Conservation (phyloP, 2,113 vertebrate species). For the Illadopsis cleaveri region DNA sequence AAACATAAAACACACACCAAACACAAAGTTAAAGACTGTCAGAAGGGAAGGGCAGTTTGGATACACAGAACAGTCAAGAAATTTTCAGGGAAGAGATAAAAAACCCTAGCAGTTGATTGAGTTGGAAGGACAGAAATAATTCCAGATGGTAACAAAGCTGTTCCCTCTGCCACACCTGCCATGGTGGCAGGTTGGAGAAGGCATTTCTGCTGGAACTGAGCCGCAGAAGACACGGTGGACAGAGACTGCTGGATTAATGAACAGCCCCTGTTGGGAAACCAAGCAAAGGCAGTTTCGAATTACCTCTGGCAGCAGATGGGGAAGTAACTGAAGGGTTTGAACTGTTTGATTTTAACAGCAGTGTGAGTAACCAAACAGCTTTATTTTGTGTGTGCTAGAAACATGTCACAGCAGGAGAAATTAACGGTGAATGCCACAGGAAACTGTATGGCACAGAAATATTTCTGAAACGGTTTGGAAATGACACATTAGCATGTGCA, state of each 20-base stretch:
- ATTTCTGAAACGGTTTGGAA: not conserved
- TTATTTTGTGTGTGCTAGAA: not conserved
- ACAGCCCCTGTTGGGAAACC: not conserved
- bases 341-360: not conserved
- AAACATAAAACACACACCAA: not conserved
- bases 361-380: not conserved
- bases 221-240: not conserved
- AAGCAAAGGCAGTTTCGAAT: not conserved
- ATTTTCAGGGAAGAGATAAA: not conserved
- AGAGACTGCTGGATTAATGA: not conserved
- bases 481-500: not conserved
- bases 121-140: not conserved
- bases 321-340: not conserved
- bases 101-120: not conserved
- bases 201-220: not conserved
- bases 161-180: not conserved
- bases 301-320: not conserved
- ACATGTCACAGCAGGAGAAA: not conserved
- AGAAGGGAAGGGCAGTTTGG: not conserved
- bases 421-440: not conserved
- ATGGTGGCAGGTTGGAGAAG: not conserved
- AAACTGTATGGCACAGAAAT: not conserved
- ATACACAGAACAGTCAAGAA: not conserved
- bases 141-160: conserved; percentile 3
- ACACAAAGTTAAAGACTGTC: not conserved